A percentile compares a stretch with the other conserved stretches of the same genome.
Evolutionary conservation across 1,140 invertebrate genomes (phyloP).

Genomic region (Camponotus pennsylvanicus): DNA sequence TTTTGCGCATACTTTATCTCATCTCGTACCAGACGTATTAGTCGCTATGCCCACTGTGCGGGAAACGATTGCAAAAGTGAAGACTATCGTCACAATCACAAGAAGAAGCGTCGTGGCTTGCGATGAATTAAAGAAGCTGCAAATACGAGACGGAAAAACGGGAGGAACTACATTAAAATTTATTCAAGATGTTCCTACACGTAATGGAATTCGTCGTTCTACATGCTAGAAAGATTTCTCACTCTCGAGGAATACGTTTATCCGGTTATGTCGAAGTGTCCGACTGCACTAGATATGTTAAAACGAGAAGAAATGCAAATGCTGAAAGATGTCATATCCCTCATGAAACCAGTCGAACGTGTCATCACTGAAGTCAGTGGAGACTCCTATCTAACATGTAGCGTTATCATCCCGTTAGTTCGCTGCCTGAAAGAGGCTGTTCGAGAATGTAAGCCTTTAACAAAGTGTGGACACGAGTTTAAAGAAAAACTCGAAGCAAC

Average conservation of each 20-base stretch:
- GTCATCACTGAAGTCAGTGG: slow-evolving; percentile 1
- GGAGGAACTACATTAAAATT: neutral
- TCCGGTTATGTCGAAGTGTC: neutral
- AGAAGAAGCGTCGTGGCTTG: neutral
- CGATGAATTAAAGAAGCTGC: neutral
- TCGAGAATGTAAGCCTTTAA: neutral
- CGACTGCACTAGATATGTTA: neutral
- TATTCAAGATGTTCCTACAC: neutral
- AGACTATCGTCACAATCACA: neutral
- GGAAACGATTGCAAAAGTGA: neutral
- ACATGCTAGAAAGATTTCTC: slow-evolving; percentile 7
- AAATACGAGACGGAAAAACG: neutral
- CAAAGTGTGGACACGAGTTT: neutral
- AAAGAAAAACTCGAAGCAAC: neutral
- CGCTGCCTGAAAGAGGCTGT: neutral
- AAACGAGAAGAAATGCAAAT: neutral
- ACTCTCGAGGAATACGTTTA: neutral
- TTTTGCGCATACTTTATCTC: neutral
- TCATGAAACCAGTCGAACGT: neutral
- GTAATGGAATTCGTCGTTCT: neutral
- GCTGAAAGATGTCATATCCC: neutral
- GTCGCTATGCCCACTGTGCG: neutral
- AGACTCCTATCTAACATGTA: slow-evolving; percentile 1
- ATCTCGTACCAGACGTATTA: neutral
- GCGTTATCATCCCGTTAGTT: slow-evolving; percentile 8